A percentile compares a stretch with the other conserved stretches of the same genome.
Conservation (phyloP, 2,797 vertebrate species). For the Carduelis carduelis region DNA sequence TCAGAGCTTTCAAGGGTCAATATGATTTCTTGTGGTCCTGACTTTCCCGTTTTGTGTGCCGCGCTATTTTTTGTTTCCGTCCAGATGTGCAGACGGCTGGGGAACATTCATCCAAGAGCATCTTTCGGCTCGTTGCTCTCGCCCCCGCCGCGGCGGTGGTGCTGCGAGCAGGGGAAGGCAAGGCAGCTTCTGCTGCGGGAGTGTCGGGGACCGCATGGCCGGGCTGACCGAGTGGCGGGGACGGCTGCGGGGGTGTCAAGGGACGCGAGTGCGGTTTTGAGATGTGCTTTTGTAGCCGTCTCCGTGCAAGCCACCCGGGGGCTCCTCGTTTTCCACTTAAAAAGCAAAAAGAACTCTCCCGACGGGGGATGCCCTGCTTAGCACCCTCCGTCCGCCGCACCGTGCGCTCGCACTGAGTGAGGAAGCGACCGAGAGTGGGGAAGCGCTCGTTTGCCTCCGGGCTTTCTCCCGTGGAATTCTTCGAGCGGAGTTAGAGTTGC, state of each 20-base stretch:
- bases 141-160: background rate
- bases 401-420: background rate
- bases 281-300: background rate
- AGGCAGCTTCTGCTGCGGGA: accelerated
- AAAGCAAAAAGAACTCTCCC: background rate
- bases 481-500: background rate
- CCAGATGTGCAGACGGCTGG: background rate
- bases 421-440: background rate
- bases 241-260: background rate
- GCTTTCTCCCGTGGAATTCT: background rate
- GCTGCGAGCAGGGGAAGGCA: accelerated
- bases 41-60: background rate
- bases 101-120: background rate
- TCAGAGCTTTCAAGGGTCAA: background rate
- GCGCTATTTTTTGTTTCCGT: background rate
- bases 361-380: background rate
- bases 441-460: background rate
- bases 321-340: accelerated
- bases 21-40: background rate
- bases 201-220: accelerated
- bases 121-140: background rate
- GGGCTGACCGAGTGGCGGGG: accelerated
- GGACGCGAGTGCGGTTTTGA: no score
- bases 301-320: background rate
- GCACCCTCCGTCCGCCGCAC: background rate